Base-by-base conservation (phyloP, 1,140 invertebrate species). In the Drosophila micromelanica region DNA sequence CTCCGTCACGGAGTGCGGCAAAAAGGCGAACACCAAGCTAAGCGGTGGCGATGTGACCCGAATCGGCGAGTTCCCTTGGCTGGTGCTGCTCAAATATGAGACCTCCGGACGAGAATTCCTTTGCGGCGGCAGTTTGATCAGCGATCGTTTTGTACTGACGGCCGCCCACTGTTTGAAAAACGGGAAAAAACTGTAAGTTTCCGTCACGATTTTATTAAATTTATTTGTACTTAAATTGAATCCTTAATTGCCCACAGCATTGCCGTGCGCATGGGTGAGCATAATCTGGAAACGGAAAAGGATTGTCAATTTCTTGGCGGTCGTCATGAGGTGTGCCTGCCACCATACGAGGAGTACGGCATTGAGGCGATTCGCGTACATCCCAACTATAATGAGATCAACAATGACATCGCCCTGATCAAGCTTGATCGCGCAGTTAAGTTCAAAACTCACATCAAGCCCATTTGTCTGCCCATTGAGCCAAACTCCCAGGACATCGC, bases 341-440 rank as follows among this genome's bases (percentile, higher is more conserved):
- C 93, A 49, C 92, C 92, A 1, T 91, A 93, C 0, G 67, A 95
- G 27, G 93, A 94, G 70, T 85, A 94, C 9, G 91, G 91, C 2
- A 92, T 96, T 6, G 93, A 93, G 15, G 92, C 93, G 27, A 91
- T 93, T 30, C 94, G 94, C 8, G 91, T 92, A 2, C 95, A 96
- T 84, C 94, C 95, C 37, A 74, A 92, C 5, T 96, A 94, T 2
- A 63, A 70, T 0, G 90, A 92, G 37, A 94, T 95, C 52, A 87
- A 90, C 9, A 93, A 95, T 79, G 96, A 96, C 76, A 94, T 96
- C 42, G 95, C 95, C 1, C 77, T 96, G 2, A 73, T 96, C 4
- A 89, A 80, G 52, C 49, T 91, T 3, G 67, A 84, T 40, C 68
- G 75, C 0, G 12, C 65, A n/a, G 84, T 90, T 1, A 48, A 37